Evolutionary conservation across 2,113 vertebrate genomes (phyloP).

Genomic region (Neopipo cinnamomea): DNA sequence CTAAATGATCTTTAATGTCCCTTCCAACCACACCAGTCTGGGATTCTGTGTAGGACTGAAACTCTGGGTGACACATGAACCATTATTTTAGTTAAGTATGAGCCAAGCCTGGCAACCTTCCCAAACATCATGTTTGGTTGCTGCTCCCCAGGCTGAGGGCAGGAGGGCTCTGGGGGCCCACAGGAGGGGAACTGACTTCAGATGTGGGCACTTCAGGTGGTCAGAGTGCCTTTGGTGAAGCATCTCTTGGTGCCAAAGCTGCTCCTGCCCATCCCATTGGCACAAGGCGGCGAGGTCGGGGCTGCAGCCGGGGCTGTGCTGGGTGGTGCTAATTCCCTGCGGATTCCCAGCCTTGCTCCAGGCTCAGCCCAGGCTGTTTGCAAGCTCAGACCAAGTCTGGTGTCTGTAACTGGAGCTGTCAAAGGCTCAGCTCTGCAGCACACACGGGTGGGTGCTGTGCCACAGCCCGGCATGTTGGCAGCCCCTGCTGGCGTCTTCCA

Average conservation of each 20-base stretch:
- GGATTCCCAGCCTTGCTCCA: neutral
- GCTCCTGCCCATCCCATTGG: neutral
- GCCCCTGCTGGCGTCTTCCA: neutral
- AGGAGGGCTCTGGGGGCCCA: neutral
- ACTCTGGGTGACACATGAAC: neutral
- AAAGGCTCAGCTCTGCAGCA: neutral
- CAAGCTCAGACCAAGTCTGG: neutral
- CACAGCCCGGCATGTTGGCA: too few species aligned
- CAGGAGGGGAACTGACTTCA: neutral
- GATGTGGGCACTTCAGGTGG: neutral
- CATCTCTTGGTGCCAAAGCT: neutral
- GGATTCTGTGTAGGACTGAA: neutral
- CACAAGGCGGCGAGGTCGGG: neutral
- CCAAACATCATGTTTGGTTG: neutral
- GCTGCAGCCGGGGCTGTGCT: too few species aligned
- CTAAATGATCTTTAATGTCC: fast-evolving
- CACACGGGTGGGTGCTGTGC: neutral
- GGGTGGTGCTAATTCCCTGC: neutral
- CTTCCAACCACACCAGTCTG: neutral
- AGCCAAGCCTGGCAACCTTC: neutral
- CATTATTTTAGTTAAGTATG: neutral
- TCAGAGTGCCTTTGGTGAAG: neutral
- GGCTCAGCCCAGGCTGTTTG: neutral
- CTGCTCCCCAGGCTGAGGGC: neutral
- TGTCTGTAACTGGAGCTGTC: fast-evolving